phyloP scores from a whole-genome alignment of 2,888 invertebrate genomes.

The Chrysolina americana region DNA sequence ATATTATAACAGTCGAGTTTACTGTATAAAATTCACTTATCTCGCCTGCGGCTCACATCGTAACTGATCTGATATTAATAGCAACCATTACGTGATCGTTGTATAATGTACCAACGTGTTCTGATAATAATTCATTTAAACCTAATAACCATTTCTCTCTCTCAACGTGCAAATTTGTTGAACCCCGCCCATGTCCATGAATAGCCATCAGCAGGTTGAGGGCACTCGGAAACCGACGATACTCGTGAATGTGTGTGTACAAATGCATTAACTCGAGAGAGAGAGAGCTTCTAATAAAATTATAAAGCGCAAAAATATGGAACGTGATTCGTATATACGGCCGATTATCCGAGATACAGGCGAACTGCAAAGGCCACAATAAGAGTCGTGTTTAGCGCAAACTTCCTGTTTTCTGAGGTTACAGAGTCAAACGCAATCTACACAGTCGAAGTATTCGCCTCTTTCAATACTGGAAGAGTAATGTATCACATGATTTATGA shows the following conservation, averaged over 20 bases:
- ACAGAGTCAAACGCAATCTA: conserved; percentile 6
- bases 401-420: conserved; percentile 28
- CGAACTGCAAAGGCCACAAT: conserved; percentile 28
- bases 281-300: conserved; percentile 33
- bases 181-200: conserved; percentile 13
- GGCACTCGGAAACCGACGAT: conserved; percentile 14
- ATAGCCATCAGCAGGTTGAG: conserved; percentile 7
- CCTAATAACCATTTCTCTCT: no score
- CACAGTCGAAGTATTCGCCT: not conserved
- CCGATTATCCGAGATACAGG: conserved; percentile 24
- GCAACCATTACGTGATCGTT: no score
- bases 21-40: no score
- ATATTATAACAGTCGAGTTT: no score
- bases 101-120: no score
- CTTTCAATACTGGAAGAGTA: not conserved
- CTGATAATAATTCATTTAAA: no score
- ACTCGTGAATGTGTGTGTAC: conserved; percentile 30
- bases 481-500: not conserved
- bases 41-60: no score
- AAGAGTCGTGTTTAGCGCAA: conserved; percentile 30
- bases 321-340: conserved; percentile 35
- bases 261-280: conserved; percentile 29
- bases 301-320: conserved; percentile 34
- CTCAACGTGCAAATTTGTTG: not conserved
- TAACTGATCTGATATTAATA: no score